These are phyloP conservation scores for Lontra canadensis DNA, from an alignment of 2,113 vertebrate genomes.

Conservation along the genomic window DNA sequence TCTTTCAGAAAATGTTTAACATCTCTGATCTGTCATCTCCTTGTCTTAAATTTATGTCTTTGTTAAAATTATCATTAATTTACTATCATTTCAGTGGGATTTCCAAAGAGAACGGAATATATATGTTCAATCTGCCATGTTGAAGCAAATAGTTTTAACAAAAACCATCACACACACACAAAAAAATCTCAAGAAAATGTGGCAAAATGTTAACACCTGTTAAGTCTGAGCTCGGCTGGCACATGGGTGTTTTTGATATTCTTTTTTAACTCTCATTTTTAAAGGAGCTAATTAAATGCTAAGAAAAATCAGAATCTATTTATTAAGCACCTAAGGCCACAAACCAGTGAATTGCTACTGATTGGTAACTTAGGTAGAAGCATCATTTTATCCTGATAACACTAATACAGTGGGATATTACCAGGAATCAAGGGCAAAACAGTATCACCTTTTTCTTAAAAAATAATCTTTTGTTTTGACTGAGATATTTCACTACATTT, in stretches of 20 bases:
- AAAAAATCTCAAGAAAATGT: background rate
- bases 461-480: background rate
- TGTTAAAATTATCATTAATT: background rate
- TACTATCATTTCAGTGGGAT: background rate
- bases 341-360: constrained; percentile 49
- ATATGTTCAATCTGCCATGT: background rate
- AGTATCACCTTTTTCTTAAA: background rate
- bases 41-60: background rate
- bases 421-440: background rate
- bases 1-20: background rate
- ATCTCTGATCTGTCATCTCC: background rate
- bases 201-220: background rate
- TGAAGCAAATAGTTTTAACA: background rate
- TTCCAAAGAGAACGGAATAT: background rate
- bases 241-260: background rate
- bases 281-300: constrained; percentile 42
- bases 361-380: background rate
- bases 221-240: background rate
- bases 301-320: constrained; percentile 56
- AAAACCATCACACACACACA: background rate
- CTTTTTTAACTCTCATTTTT: background rate
- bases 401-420: background rate
- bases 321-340: constrained; percentile 31
- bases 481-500: background rate
- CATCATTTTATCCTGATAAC: constrained; percentile 1